These are phyloP conservation scores for Anas flavirostris DNA, from an alignment of 2,797 vertebrate genomes.

Conservation along the genomic window DNA sequence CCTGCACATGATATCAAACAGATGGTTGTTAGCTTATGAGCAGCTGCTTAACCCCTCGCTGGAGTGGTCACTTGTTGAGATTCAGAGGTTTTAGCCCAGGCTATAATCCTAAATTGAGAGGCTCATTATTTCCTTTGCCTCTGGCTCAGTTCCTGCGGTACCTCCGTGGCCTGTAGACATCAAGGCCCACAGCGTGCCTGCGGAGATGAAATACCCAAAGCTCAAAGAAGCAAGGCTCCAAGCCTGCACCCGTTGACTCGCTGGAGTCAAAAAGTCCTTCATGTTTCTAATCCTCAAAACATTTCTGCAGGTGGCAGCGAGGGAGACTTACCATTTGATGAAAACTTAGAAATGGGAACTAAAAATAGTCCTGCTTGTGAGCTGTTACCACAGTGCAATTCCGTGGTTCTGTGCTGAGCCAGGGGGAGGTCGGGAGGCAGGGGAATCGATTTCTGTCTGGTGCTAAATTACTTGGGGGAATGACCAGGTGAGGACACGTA, in stretches of 20 bases:
- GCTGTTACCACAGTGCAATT: background rate
- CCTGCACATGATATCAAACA: background rate
- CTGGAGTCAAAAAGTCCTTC: background rate
- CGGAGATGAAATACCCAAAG: background rate
- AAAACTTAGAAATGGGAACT: background rate
- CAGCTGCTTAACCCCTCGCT: background rate
- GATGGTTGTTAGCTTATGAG: background rate
- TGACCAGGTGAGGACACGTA: background rate
- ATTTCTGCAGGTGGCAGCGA: rapidly evolving
- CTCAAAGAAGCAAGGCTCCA: background rate
- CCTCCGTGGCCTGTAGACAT: background rate
- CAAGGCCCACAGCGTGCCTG: background rate
- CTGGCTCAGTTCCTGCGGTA: rapidly evolving
- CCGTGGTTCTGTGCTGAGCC: background rate
- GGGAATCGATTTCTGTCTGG: background rate
- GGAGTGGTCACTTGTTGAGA: background rate
- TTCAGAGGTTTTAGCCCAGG: background rate
- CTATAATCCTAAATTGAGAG: background rate
- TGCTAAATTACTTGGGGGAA: rapidly evolving
- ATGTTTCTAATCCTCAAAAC: background rate
- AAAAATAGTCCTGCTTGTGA: background rate
- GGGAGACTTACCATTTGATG: background rate
- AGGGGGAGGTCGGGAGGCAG: background rate
- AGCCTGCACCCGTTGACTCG: rapidly evolving
- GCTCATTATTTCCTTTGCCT: background rate